Base-by-base conservation (phyloP, 2,888 invertebrate genomes). In the Apodemia hepburni region DNA sequence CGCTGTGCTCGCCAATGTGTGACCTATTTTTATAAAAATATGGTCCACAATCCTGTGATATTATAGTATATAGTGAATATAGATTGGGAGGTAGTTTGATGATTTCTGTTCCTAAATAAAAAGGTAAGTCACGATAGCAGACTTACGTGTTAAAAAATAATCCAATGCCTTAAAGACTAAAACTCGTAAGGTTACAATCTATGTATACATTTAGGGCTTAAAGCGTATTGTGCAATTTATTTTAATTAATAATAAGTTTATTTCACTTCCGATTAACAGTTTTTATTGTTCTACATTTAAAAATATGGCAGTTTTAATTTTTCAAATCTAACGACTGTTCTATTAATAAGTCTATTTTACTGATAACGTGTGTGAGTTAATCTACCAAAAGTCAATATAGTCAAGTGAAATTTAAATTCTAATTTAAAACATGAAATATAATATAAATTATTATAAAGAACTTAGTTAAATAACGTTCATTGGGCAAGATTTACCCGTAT, bases 41-140 rank as follows among this genome's bases (percentile, higher is more conserved):
- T 64, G 75, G 76, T 77, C 73, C 71, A 68, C 68, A 69, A 73
- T 76, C 78, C 77, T 79, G 81, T 82, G 83, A 82, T 82, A 81
- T 78, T 82, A 79, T 71, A 59, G 64, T 65, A 68, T 66, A 61
- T 68, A 67, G 65, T 61, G 58, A 59, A 58, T 47, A 54, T 68
- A 68, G 66, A 62, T 58, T 61, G 63, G 58, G 64, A 67, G 63
- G 61, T 63, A 62, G 62, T 65, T 58, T 62, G 64, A 62, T 60
- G 59, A 54, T 64, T 64, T 67, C 63, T 62, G 65, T 67, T 67
- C 67, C 54, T 68, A 67, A 65, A 64, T 64, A 64, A 54, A 62
- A 8, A 58, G 38, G 38, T 61, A 60, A 27, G 54, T 54, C 54
- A 54, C 54, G 54, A 22, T 54, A 54, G 54, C 54, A 54, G 54